These are phyloP conservation scores for Microchrysa polita DNA, from an alignment of 2,888 invertebrate genomes.

Conservation along the genomic window DNA sequence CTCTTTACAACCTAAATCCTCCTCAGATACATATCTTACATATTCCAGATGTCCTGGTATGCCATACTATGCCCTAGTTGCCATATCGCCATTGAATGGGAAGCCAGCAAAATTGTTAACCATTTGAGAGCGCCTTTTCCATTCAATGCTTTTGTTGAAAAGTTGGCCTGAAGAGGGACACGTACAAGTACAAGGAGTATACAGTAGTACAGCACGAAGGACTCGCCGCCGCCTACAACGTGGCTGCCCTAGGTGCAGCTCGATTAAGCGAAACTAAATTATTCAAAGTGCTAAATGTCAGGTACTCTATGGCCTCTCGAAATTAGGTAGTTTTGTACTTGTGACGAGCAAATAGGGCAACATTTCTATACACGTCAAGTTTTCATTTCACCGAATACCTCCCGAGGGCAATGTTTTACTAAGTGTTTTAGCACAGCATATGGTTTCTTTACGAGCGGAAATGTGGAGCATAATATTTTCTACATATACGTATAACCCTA, in stretches of 20 bases:
- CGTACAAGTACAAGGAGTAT: neutral
- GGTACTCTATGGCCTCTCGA: constrained; percentile 31
- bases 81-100: constrained; percentile 16
- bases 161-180: neutral
- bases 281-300: constrained; percentile 16
- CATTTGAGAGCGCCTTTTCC: constrained; percentile 22
- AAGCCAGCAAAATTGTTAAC: constrained; percentile 23
- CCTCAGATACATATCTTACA: constrained; percentile 14
- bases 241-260: neutral
- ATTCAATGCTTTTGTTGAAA: constrained; percentile 25
- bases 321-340: constrained; percentile 27
- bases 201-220: too few relatives aligned
- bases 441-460: too few relatives aligned
- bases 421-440: constrained; percentile 11
- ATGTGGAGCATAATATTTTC: too few relatives aligned
- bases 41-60: constrained; percentile 1
- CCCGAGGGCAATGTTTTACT: constrained; percentile 1
- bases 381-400: neutral
- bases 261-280: constrained; percentile 35
- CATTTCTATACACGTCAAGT: constrained; percentile 6
- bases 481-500: too few relatives aligned
- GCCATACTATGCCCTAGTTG: neutral
- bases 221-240: neutral
- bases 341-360: constrained; percentile 4
- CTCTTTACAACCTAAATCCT: constrained; percentile 18